Conservation (phyloP, 2,888 invertebrate genomes). For the Calameuta pallipes region DNA sequence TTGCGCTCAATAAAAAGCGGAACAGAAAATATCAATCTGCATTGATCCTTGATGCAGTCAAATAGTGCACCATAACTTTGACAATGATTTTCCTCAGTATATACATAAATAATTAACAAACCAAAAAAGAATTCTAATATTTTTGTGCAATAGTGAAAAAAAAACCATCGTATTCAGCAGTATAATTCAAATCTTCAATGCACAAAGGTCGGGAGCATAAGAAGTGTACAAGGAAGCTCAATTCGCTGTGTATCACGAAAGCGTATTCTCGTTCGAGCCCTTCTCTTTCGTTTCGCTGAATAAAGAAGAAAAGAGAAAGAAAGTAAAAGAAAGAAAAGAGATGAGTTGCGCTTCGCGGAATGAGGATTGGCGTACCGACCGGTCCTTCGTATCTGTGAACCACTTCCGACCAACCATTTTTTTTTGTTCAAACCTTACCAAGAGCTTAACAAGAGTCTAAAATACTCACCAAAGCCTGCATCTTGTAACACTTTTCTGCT, state of each 20-base stretch:
- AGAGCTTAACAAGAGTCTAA: not conserved
- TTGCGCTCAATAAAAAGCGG: constrained; percentile 2
- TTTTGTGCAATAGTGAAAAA: not conserved
- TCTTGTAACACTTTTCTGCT: constrained; percentile 22
- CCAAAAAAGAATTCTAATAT: not conserved
- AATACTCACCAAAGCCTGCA: constrained; percentile 21
- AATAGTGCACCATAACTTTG: not conserved
- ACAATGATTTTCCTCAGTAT: not conserved
- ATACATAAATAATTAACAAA: not conserved
- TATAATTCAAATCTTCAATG: not conserved
- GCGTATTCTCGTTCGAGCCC: not conserved
- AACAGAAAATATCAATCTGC: constrained; percentile 23
- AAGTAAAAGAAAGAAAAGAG: not conserved
- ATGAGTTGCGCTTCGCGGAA: constrained; percentile 1
- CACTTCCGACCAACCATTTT: not conserved
- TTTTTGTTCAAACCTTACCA: not conserved
- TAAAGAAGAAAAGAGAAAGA: constrained; percentile 1
- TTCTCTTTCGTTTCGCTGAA: not conserved
- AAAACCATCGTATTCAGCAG: not conserved
- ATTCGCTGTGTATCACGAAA: not conserved
- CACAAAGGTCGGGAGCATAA: not conserved
- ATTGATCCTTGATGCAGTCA: constrained; percentile 21
- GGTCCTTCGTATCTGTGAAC: not conserved
- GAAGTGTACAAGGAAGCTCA: not conserved
- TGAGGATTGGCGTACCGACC: not conserved